These are phyloP conservation scores for Lacerta agilis DNA, from an alignment of 2,797 vertebrate species.

Conservation along the genomic window DNA sequence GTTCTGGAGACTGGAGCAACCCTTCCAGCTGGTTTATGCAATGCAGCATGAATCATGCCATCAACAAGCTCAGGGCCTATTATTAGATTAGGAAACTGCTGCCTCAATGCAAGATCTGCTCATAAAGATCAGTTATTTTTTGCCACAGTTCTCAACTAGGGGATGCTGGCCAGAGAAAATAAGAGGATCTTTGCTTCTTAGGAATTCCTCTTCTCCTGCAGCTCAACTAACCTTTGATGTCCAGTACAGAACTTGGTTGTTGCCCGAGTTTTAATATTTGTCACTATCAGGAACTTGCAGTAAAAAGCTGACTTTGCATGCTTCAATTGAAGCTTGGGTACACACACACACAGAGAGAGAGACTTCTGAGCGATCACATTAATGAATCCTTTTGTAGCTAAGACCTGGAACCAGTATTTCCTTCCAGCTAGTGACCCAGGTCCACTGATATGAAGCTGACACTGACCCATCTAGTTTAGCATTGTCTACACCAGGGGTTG, in stretches of 20 bases:
- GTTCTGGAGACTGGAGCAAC: constrained; percentile 26
- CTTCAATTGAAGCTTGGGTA: not conserved
- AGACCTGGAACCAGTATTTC: too few relatives aligned
- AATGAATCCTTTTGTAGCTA: not conserved
- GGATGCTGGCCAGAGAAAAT: constrained; percentile 14
- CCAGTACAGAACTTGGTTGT: not conserved
- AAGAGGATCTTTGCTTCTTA: not conserved
- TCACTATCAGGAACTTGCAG: not conserved
- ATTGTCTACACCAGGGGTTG: too few relatives aligned
- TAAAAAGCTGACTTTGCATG: not conserved
- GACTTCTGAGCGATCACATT: not conserved
- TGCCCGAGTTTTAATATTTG: too few relatives aligned
- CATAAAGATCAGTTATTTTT: constrained; percentile 51
- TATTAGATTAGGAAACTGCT: constrained; percentile 66
- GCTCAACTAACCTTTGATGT: not conserved
- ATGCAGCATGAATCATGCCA: constrained; percentile 40
- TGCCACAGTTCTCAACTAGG: constrained; percentile 1
- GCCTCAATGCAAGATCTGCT: constrained; percentile 68
- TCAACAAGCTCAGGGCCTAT: constrained; percentile 48
- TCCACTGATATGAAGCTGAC: too few relatives aligned
- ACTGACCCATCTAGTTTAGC: too few relatives aligned
- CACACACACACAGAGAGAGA: not conserved
- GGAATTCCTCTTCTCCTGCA: not conserved
- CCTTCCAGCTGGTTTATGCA: constrained; percentile 51
- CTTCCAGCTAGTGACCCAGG: not conserved